Percentiles rank a stretch among this genome's conserved stretches.
Evolutionary conservation across 2,888 invertebrate species (phyloP).

Genomic region (Troilus luridus): DNA sequence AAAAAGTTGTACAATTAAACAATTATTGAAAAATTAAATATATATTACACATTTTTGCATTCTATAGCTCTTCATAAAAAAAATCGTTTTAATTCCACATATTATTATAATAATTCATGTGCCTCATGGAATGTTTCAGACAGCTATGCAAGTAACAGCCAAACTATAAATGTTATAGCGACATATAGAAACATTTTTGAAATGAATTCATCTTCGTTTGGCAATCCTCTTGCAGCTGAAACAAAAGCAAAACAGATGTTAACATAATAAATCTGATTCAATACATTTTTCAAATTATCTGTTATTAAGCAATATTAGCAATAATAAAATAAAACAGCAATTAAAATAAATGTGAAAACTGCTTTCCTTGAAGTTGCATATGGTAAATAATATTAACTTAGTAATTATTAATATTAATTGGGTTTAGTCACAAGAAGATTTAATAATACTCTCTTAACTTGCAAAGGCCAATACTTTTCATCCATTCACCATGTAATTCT

Average conservation of each 20-base stretch:
- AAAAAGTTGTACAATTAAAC: slow-evolving; percentile 7
- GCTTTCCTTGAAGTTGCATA: no score
- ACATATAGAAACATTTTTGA: slow-evolving; percentile 95
- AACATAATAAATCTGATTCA: background rate
- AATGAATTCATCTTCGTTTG: slow-evolving; percentile 93
- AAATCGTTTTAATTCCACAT: slow-evolving; percentile 11
- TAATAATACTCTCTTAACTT: no score
- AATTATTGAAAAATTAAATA: slow-evolving; percentile 10
- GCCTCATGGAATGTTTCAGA: slow-evolving; percentile 49
- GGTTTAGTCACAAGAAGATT: no score
- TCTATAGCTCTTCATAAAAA: slow-evolving; percentile 1
- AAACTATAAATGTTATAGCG: slow-evolving; percentile 90
- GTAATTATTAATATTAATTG: no score
- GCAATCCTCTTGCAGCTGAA: slow-evolving; percentile 83
- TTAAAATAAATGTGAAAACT: no score
- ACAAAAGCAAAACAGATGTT: slow-evolving; percentile 64
- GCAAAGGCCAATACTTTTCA: no score
- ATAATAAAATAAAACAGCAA: no score
- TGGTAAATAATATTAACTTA: no score
- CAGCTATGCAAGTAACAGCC: slow-evolving; percentile 89
- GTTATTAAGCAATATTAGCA: no score
- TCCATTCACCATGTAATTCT: no score
- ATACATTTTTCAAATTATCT: no score
- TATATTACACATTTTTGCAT: background rate
- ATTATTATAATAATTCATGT: slow-evolving; percentile 5